Percentiles rank a stretch among this genome's conserved stretches.
Conservation (phyloP, 2,797 vertebrate genomes). For the Acestrorhynchus altus region DNA sequence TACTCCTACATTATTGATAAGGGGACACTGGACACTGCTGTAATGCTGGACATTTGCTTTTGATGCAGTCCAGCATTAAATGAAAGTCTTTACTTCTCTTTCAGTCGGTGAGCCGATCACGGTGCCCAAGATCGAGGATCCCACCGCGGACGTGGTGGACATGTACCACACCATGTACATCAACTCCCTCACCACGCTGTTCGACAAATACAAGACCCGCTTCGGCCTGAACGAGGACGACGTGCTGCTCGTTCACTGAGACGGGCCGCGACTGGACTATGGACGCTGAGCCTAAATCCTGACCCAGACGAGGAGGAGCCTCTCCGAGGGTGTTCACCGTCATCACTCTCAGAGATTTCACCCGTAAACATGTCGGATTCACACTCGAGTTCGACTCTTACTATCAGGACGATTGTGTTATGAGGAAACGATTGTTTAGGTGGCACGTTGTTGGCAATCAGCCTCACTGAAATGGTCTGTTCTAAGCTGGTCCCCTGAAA, state of each 20-base stretch:
- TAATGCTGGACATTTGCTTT: no score
- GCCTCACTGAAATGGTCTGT: no score
- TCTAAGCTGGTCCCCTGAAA: no score
- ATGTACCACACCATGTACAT: conserved; percentile 91
- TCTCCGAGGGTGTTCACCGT: not conserved
- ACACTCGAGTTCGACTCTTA: no score
- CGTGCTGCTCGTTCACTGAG: conserved; percentile 85
- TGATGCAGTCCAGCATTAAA: no score
- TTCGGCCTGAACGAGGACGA: conserved; percentile 89
- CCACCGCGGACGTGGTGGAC: conserved; percentile 84
- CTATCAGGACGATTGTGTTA: no score
- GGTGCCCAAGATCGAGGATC: conserved; percentile 88
- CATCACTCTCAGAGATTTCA: not conserved
- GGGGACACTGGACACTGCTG: no score
- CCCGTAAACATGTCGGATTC: no score
- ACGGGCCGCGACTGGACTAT: not conserved
- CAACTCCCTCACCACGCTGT: conserved; percentile 87
- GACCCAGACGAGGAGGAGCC: not conserved
- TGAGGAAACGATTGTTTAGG: no score
- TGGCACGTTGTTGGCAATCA: no score
- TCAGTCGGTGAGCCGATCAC: conserved; percentile 96
- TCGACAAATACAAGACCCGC: conserved; percentile 91
- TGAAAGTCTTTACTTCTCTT: not conserved
- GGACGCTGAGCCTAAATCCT: not conserved
- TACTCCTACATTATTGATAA: no score